Evolutionary conservation across 2,888 invertebrate genomes (phyloP).

Genomic region (Eumerus sabulonum): DNA sequence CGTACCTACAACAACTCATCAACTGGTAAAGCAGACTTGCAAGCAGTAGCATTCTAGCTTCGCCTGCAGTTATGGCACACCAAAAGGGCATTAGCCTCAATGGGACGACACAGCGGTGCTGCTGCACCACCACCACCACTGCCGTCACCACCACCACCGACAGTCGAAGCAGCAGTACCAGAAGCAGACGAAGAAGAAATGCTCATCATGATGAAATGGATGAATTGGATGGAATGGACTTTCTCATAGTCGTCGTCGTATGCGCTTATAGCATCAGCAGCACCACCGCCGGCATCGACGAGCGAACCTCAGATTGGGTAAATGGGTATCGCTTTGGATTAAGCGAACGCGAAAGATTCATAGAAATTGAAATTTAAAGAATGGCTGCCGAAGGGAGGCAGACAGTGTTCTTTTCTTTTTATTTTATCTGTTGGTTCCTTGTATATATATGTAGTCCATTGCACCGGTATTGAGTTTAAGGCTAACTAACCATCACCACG

Average conservation of each 20-base stretch:
- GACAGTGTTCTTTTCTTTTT: constrained; percentile 27
- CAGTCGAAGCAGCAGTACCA: too few species aligned
- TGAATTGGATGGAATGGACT: too few species aligned
- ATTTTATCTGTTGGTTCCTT: constrained; percentile 11
- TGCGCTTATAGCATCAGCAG: constrained; percentile 15
- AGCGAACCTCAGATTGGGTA: constrained; percentile 34
- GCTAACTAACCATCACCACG: constrained; percentile 26
- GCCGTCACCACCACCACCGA: too few species aligned
- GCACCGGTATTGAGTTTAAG: constrained; percentile 26
- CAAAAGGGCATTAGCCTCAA: constrained; percentile 66
- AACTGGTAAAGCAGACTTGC: constrained; percentile 38
- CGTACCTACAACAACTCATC: constrained; percentile 37
- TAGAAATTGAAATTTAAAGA: too few species aligned
- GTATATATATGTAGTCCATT: neutral
- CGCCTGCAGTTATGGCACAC: constrained; percentile 32
- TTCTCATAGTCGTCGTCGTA: too few species aligned
- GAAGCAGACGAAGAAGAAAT: too few species aligned
- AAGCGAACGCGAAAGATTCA: constrained; percentile 10
- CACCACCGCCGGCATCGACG: constrained; percentile 19
- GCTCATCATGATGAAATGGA: too few species aligned
- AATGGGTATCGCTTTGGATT: constrained; percentile 47
- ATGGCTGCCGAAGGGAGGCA: neutral
- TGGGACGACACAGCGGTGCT: neutral
- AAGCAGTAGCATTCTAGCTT: too few species aligned
- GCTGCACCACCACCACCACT: too few species aligned